phyloP scores from a whole-genome alignment of 1,140 invertebrate species.

The Chymomyza costata region DNA sequence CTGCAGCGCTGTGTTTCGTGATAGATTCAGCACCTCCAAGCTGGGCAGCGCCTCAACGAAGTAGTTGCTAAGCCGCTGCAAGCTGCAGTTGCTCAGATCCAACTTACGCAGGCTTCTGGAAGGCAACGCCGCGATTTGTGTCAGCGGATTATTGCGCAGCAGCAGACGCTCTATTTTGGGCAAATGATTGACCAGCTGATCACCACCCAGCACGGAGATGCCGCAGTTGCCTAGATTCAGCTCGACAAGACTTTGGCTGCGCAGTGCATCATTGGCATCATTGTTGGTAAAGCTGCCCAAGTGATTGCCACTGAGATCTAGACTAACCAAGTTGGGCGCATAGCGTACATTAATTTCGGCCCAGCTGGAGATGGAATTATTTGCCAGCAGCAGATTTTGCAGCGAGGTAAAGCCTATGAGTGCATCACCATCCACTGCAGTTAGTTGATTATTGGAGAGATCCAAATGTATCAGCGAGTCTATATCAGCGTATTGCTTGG shows the following conservation, averaged over 20 bases:
- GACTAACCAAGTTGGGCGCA: constrained; percentile 75
- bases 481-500: constrained; percentile 72
- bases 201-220: constrained; percentile 76
- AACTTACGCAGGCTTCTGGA: constrained; percentile 77
- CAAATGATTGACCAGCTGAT: constrained; percentile 76
- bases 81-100: constrained; percentile 78
- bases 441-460: constrained; percentile 77
- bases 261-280: constrained; percentile 56
- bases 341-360: constrained; percentile 76
- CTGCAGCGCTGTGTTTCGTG: constrained; percentile 77
- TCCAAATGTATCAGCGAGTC: constrained; percentile 77
- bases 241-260: constrained; percentile 76
- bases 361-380: constrained; percentile 78
- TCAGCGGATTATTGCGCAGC: constrained; percentile 77
- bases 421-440: constrained; percentile 68
- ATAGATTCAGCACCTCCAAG: constrained; percentile 76
- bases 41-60: constrained; percentile 76
- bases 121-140: constrained; percentile 75
- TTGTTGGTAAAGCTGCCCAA: constrained; percentile 76
- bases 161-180: constrained; percentile 76
- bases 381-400: constrained; percentile 77
- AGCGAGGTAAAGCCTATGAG: constrained; percentile 77
- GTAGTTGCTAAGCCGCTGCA: constrained; percentile 75
- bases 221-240: constrained; percentile 77
- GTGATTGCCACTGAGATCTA: constrained; percentile 77